Conservation (phyloP, 2,888 invertebrate genomes). For the Tetragonisca angustula region DNA sequence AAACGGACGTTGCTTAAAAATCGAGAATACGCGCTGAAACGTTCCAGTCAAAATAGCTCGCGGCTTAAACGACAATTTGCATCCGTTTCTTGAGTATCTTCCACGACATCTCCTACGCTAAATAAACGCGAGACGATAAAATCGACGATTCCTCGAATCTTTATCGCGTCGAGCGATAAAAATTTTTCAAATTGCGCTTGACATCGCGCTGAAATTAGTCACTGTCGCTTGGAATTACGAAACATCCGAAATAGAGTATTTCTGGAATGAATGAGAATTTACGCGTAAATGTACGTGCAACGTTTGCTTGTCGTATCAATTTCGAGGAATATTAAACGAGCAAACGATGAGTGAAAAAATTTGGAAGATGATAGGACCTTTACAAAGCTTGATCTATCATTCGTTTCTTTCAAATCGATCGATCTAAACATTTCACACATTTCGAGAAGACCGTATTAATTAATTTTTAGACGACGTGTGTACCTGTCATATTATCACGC, state of each 20-base stretch:
- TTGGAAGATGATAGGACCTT: too few species aligned
- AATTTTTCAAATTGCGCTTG: neutral
- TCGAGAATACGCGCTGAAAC: neutral
- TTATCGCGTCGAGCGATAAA: conserved; percentile 2
- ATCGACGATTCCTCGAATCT: neutral
- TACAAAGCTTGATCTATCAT: too few species aligned
- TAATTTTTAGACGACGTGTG: too few species aligned
- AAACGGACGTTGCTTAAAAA: conserved; percentile 20
- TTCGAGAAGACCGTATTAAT: too few species aligned
- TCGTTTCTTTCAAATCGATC: too few species aligned
- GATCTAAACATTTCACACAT: too few species aligned
- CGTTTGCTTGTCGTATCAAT: neutral
- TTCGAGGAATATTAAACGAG: neutral
- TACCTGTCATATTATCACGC: too few species aligned
- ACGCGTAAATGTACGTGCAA: neutral
- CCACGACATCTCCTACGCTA: conserved; percentile 13
- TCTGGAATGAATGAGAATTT: neutral
- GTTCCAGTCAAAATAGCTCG: conserved; percentile 1
- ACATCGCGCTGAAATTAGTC: neutral
- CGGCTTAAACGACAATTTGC: conserved; percentile 15
- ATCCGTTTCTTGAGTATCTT: conserved; percentile 9
- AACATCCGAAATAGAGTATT: neutral
- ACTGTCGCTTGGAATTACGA: neutral
- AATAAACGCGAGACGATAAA: conserved; percentile 16
- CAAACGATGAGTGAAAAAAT: too few species aligned